A percentile compares a stretch with the other conserved stretches of the same genome.
phyloP scores from a whole-genome alignment of 2,797 vertebrate genomes.

The Cirrhinus mrigala region DNA sequence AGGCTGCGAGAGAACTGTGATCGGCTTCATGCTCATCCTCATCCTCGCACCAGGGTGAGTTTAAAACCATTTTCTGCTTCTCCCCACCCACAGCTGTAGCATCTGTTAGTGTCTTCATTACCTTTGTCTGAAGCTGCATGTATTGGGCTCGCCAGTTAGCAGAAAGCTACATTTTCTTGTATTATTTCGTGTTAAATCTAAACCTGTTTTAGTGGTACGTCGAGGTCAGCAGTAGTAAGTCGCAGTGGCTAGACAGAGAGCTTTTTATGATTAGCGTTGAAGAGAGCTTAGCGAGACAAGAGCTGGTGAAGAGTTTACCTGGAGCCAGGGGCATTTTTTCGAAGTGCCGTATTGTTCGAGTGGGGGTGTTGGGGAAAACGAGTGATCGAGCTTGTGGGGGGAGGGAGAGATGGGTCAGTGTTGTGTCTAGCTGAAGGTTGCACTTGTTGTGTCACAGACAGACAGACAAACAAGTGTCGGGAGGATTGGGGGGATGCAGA shows the following conservation, averaged over 20 bases:
- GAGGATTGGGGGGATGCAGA: not conserved
- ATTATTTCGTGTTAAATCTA: not conserved
- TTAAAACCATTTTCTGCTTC: conserved; percentile 49
- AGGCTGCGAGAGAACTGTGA: conserved; percentile 66
- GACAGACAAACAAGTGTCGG: conserved; percentile 47
- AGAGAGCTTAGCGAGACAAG: conserved; percentile 41
- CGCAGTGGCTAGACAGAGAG: conserved; percentile 46
- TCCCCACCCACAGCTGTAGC: conserved; percentile 60
- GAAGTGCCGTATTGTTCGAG: conserved; percentile 76
- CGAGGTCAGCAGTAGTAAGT: conserved; percentile 1
- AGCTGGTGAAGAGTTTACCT: conserved; percentile 59
- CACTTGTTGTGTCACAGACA: conserved; percentile 74
- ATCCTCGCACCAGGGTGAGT: conserved; percentile 60
- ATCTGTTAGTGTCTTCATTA: conserved; percentile 56
- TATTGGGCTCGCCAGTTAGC: conserved; percentile 38
- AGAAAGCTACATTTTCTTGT: not conserved
- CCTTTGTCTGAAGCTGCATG: conserved; percentile 48
- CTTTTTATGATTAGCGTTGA: conserved; percentile 30
- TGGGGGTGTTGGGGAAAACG: conserved; percentile 54
- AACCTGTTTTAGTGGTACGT: not conserved
- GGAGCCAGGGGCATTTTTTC: conserved; percentile 71
- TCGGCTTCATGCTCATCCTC: conserved; percentile 62
- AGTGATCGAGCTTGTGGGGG: conserved; percentile 45
- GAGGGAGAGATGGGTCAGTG: conserved; percentile 69
- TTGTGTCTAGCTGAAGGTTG: conserved; percentile 80